A percentile compares a stretch with the other conserved stretches of the same genome.
Evolutionary conservation across 2,113 vertebrate genomes (phyloP).

Genomic region (Malurus melanocephalus): DNA sequence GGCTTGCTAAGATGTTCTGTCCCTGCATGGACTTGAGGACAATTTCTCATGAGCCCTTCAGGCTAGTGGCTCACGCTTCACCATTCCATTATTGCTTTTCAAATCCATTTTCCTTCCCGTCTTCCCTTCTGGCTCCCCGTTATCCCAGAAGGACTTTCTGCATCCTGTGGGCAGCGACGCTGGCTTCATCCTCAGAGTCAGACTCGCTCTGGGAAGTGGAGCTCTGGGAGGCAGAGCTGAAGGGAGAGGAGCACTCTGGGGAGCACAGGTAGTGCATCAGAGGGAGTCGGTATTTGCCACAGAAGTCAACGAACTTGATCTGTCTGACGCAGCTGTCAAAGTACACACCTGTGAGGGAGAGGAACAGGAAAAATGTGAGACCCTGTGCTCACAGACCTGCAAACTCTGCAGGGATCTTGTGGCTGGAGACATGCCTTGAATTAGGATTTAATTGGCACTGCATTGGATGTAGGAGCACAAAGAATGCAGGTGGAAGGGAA

Average conservation of each 20-base stretch:
- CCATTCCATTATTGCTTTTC: neutral
- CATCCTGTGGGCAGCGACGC: slow-evolving; percentile 86
- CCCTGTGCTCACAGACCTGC: accelerated
- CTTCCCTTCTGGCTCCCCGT: neutral
- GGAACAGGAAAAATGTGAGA: neutral
- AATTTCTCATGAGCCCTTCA: neutral
- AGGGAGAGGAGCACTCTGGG: slow-evolving; percentile 82
- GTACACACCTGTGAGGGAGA: slow-evolving; percentile 86
- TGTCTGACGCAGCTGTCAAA: slow-evolving; percentile 97
- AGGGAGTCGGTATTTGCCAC: slow-evolving; percentile 95
- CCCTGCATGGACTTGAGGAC: neutral
- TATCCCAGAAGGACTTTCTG: slow-evolving; percentile 96
- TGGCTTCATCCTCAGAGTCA: slow-evolving; percentile 91
- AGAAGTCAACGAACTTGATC: slow-evolving; percentile 99
- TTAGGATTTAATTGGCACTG: neutral
- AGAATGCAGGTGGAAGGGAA: neutral
- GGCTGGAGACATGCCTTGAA: neutral
- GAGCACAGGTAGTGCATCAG: slow-evolving; percentile 99
- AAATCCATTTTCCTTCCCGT: neutral
- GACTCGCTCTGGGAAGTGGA: slow-evolving; percentile 94
- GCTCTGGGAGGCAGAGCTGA: slow-evolving; percentile 93
- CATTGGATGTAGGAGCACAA: accelerated
- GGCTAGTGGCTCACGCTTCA: neutral
- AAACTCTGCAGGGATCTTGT: neutral
- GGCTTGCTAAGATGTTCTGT: slow-evolving; percentile 23